Conservation (phyloP, 2,797 vertebrate species). For the Myotis daubentonii region DNA sequence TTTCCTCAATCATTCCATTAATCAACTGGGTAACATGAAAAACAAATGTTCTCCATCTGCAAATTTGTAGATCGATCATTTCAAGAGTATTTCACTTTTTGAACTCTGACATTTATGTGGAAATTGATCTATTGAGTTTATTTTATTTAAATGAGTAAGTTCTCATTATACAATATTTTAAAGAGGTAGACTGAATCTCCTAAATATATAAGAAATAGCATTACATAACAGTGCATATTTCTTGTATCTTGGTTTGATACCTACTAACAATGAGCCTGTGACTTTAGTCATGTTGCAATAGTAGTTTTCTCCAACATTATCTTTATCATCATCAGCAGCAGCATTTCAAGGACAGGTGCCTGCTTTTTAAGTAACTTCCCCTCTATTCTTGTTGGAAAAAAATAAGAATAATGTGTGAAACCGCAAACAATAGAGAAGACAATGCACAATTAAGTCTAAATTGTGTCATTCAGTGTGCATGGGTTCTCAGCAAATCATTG, state of each 20-base stretch:
- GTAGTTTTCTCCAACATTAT: neutral
- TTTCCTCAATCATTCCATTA: constrained; percentile 13
- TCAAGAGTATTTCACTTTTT: constrained; percentile 50
- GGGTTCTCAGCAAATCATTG: neutral
- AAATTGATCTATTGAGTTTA: neutral
- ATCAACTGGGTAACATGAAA: neutral
- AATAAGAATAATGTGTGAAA: neutral
- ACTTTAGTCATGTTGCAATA: neutral
- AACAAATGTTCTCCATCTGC: neutral
- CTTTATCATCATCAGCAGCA: neutral
- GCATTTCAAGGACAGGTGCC: neutral
- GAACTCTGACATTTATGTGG: neutral
- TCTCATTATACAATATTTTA: neutral
- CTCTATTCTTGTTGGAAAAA: neutral
- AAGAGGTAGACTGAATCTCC: neutral
- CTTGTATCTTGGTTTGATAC: neutral
- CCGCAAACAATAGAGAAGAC: neutral
- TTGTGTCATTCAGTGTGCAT: neutral
- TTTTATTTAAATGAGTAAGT: constrained; percentile 17
- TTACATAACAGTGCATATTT: neutral
- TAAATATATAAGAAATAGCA: neutral
- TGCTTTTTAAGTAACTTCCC: neutral
- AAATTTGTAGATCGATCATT: neutral
- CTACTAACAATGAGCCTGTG: neutral
- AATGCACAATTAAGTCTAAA: constrained; percentile 12